Conservation (phyloP, 2,113 vertebrate species). For the human (Homo sapiens) region DNA sequence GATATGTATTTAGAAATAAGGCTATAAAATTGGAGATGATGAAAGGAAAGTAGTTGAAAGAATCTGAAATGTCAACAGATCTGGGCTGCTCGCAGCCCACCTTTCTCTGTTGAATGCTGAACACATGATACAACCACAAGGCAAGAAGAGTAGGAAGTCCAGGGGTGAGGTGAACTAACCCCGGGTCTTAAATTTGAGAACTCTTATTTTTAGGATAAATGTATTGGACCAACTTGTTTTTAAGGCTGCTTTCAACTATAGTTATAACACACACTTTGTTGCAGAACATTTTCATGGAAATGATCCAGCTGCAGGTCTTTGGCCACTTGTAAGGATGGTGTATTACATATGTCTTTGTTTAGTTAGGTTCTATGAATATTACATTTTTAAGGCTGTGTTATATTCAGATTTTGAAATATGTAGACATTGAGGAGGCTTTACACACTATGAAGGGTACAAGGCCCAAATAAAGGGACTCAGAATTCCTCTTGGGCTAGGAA, state of each 20-base stretch:
- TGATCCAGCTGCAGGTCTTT: neutral
- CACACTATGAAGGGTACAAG: no score
- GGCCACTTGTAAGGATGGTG: neutral
- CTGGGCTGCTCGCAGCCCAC: neutral
- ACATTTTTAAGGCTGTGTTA: neutral
- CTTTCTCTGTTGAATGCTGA: neutral
- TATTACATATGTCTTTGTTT: neutral
- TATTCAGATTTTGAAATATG: neutral
- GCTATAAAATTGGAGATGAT: neutral
- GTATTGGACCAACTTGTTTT: neutral
- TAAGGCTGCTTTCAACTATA: neutral
- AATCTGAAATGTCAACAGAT: neutral
- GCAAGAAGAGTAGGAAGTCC: neutral
- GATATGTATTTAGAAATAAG: neutral
- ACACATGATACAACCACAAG: neutral
- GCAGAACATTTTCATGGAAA: neutral
- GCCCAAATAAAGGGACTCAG: neutral
- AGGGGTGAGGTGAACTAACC: neutral
- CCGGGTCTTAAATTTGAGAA: neutral
- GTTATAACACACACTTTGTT: neutral
- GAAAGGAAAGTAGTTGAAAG: conserved; percentile 16
- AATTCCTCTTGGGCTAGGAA: neutral
- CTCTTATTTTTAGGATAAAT: neutral
- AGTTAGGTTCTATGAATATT: neutral
- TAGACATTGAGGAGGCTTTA: neutral